Percentiles rank a stretch among this genome's conserved stretches.
Evolutionary conservation across 2,113 vertebrate species (phyloP).

Genomic region (Gavialis gangeticus): DNA sequence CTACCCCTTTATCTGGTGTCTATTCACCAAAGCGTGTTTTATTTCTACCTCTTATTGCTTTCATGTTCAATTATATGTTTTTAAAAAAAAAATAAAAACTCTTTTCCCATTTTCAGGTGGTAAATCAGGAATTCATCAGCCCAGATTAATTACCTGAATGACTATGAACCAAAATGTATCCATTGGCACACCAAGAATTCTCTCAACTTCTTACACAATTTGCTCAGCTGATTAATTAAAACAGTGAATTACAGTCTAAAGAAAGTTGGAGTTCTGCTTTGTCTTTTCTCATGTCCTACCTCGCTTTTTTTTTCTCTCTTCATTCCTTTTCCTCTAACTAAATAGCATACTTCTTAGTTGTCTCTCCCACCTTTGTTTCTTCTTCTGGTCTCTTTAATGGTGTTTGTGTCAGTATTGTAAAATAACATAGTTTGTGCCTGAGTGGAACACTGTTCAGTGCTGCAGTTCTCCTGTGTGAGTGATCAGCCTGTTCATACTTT

Average conservation of each 20-base stretch:
- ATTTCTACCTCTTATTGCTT: not conserved
- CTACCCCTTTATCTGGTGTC: not conserved
- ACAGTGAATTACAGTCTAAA: not conserved
- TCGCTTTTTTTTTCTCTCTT: not conserved
- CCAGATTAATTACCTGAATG: constrained; percentile 20
- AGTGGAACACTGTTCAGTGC: not conserved
- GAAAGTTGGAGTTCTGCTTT: not conserved
- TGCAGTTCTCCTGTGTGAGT: constrained; percentile 23
- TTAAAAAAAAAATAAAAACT: fast-evolving
- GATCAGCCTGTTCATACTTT: constrained; percentile 55
- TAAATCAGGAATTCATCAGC: not conserved
- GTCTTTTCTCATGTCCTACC: not conserved
- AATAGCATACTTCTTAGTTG: not conserved
- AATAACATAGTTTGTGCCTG: not conserved
- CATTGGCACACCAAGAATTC: constrained; percentile 25
- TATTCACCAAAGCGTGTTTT: not conserved
- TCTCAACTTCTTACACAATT: not conserved
- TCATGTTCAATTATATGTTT: not conserved
- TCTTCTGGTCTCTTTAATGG: not conserved
- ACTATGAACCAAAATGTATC: not conserved
- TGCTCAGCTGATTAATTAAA: not conserved
- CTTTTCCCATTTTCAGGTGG: not conserved
- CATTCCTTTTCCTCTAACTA: not conserved
- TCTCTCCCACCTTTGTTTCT: not conserved
- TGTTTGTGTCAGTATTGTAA: not conserved